phyloP scores from a whole-genome alignment of 2,113 vertebrate genomes.

The Dipodomys merriami region DNA sequence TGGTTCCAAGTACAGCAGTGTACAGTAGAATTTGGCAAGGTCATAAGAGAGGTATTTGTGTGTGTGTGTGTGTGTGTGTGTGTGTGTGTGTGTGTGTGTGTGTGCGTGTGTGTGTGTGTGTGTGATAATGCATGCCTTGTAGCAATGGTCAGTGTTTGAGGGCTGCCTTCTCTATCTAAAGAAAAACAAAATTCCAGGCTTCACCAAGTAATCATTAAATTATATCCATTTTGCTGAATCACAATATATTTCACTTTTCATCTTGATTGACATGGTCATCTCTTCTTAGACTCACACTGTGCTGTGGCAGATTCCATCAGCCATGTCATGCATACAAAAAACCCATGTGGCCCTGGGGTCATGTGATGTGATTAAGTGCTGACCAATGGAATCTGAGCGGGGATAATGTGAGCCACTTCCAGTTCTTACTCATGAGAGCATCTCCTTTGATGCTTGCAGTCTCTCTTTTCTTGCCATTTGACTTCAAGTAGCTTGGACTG shows the following conservation, averaged over 20 bases:
- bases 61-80: background rate
- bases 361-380: constrained; percentile 20
- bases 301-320: background rate
- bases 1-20: background rate
- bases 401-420: background rate
- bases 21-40: background rate
- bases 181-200: constrained; percentile 35
- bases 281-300: constrained; percentile 2
- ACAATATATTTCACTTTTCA: background rate
- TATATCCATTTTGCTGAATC: background rate
- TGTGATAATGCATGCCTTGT: background rate
- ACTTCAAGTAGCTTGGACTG: background rate
- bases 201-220: constrained; percentile 20
- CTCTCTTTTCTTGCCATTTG: background rate
- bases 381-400: background rate
- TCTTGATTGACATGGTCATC: background rate
- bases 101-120: background rate
- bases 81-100: background rate
- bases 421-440: background rate
- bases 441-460: background rate
- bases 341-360: background rate
- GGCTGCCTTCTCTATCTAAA: background rate
- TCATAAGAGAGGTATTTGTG: background rate
- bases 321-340: background rate
- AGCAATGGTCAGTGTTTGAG: background rate